These are phyloP conservation scores for Lasioglossum vierecki DNA, from an alignment of 2,888 invertebrate genomes.

Conservation along the genomic window DNA sequence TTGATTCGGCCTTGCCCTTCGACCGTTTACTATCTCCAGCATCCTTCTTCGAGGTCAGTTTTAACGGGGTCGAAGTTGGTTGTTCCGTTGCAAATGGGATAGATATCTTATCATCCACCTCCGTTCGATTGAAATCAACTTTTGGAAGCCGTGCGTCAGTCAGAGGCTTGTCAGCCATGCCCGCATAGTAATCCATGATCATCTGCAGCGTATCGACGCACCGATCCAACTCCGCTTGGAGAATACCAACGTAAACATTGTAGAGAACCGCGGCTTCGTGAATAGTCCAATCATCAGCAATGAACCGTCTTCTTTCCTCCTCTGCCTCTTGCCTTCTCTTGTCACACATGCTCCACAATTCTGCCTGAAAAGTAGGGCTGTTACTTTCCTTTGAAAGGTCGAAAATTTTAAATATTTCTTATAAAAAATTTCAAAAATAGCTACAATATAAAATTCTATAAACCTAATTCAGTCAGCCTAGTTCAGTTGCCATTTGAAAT, in stretches of 20 bases:
- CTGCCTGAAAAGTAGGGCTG: conserved; percentile 80
- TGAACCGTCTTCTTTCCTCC: conserved; percentile 85
- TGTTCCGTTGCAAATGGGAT: neutral
- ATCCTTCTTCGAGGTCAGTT: neutral
- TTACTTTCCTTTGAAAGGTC: no score
- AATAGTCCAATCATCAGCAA: conserved; percentile 86
- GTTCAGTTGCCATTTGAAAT: no score
- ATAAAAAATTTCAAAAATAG: no score
- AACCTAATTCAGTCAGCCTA: no score
- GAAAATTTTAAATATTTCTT: no score
- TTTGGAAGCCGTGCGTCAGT: conserved; percentile 23
- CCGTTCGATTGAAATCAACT: conserved; percentile 22
- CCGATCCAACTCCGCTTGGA: conserved; percentile 88
- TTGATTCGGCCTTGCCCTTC: neutral
- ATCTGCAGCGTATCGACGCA: conserved; percentile 83
- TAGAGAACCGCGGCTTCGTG: conserved; percentile 85
- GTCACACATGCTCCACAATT: conserved; percentile 86
- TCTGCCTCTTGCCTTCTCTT: conserved; percentile 85
- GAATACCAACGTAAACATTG: conserved; percentile 86
- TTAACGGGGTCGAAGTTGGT: neutral
- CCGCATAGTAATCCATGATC: conserved; percentile 84
- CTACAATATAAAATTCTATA: no score
- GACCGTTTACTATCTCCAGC: neutral
- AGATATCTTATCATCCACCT: no score
- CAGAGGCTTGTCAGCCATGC: conserved; percentile 73